A percentile compares a stretch with the other conserved stretches of the same genome.
phyloP scores from a whole-genome alignment of 2,888 invertebrate genomes.

The Scelioninae gen. 2 region DNA sequence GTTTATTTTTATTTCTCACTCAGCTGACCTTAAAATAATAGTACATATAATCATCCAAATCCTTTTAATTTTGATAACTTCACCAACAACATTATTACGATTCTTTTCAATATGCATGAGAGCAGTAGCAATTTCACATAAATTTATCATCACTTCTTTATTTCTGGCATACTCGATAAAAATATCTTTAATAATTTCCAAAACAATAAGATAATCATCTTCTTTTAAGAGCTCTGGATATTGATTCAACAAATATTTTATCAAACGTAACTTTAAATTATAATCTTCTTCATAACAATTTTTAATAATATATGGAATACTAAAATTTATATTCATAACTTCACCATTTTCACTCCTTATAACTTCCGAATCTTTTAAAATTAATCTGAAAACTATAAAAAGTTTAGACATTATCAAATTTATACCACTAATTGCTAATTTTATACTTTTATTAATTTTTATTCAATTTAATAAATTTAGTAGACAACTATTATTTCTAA shows the following conservation, averaged over 20 bases:
- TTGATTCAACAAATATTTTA: constrained; percentile 71
- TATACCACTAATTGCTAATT: no score
- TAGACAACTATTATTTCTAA: no score
- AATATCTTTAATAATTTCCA: constrained; percentile 73
- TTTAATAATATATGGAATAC: constrained; percentile 67
- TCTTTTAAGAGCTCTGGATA: constrained; percentile 74
- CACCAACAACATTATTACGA: constrained; percentile 41
- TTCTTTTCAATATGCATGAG: constrained; percentile 69
- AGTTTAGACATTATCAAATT: no score
- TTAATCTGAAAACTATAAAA: constrained; percentile 72
- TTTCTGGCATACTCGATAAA: constrained; percentile 69
- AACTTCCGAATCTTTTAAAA: constrained; percentile 61
- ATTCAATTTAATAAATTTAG: no score
- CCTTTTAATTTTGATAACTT: constrained; percentile 69
- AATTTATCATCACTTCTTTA: constrained; percentile 69
- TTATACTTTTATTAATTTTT: no score
- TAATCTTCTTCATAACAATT: constrained; percentile 68
- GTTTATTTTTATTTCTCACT: background rate
- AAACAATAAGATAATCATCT: constrained; percentile 71
- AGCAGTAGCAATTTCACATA: constrained; percentile 71
- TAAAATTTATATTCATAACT: constrained; percentile 60
- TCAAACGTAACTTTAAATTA: constrained; percentile 74
- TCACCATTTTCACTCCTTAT: constrained; percentile 9
- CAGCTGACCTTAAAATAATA: constrained; percentile 72
- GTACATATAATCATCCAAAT: constrained; percentile 71